Evolutionary conservation across 2,113 vertebrate genomes (phyloP).

Genomic region (Oenanthe melanoleuca): DNA sequence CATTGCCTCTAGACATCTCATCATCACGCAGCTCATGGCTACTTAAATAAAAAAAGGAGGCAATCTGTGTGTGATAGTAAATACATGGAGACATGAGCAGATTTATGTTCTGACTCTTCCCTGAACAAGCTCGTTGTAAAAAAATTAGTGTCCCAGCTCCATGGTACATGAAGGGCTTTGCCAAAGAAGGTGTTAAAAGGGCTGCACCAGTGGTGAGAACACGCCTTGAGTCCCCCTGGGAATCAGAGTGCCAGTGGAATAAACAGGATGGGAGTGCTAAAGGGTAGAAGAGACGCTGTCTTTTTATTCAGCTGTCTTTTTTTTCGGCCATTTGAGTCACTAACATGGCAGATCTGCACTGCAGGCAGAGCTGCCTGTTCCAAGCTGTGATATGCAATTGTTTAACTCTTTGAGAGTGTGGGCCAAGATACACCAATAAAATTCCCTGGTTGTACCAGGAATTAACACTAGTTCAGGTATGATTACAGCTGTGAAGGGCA

Average conservation of each 20-base stretch:
- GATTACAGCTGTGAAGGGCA: background rate
- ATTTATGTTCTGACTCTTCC: background rate
- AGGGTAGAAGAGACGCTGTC: background rate
- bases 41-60: background rate
- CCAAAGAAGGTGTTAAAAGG: background rate
- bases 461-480: background rate
- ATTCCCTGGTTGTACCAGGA: background rate
- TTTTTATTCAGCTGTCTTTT: background rate
- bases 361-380: background rate
- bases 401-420: background rate
- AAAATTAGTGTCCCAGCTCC: background rate
- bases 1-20: too few relatives aligned
- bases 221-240: background rate
- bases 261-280: background rate
- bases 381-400: background rate
- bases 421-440: background rate
- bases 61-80: background rate
- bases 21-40: background rate
- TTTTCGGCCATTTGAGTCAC: background rate
- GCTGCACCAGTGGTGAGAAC: background rate
- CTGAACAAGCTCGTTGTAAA: background rate
- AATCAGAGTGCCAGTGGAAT: background rate
- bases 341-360: background rate
- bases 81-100: background rate
- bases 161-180: background rate